Percentiles rank a stretch among this genome's conserved stretches.
Conservation (phyloP, 2,797 vertebrate species). For the Poecile montanus region DNA sequence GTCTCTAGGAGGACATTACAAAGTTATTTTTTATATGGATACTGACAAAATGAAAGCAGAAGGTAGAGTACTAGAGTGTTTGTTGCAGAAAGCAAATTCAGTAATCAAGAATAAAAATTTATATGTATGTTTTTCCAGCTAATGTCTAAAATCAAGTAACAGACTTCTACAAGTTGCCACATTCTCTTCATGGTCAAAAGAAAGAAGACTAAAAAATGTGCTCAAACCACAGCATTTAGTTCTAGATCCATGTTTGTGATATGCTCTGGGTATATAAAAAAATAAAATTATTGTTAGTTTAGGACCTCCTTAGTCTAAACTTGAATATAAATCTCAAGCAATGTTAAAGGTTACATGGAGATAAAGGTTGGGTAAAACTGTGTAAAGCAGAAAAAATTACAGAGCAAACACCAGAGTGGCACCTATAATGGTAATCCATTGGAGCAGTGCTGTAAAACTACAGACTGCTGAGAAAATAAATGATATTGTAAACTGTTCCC, state of each 20-base stretch:
- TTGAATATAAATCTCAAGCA: neutral
- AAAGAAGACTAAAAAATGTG: neutral
- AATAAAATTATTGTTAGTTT: neutral
- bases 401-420: neutral
- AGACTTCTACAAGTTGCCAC: neutral
- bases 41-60: slow-evolving; percentile 67
- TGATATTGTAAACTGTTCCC: neutral
- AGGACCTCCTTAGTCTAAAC: neutral
- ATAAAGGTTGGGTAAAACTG: neutral
- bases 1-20: slow-evolving; percentile 89
- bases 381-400: neutral
- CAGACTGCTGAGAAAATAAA: neutral
- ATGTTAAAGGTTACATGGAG: neutral
- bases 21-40: slow-evolving; percentile 83
- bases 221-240: neutral
- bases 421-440: neutral
- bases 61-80: slow-evolving; percentile 66
- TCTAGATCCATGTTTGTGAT: neutral
- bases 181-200: neutral
- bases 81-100: neutral
- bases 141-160: neutral
- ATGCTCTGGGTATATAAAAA: neutral
- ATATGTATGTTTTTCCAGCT: neutral
- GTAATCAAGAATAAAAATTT: neutral
- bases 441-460: neutral